These are phyloP conservation scores for Cheilosia scutellata DNA, from an alignment of 2,888 invertebrate species.

Conservation along the genomic window DNA sequence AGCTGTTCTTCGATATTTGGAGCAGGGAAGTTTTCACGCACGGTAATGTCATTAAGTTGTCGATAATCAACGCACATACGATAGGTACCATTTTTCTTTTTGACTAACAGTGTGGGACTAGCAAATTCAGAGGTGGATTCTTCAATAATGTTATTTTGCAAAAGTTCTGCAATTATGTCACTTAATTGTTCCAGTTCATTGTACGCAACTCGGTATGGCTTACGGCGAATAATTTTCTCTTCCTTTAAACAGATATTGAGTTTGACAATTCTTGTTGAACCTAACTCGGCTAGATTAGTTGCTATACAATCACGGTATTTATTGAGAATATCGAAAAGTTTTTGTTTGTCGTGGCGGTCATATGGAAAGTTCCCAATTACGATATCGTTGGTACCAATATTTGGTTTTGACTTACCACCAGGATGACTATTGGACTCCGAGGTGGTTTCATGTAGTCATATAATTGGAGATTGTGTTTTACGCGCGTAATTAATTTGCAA, in stretches of 20 bases:
- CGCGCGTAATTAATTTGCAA: not conserved
- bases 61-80: conserved; percentile 6
- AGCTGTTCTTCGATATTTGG: conserved; percentile 47
- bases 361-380: no score
- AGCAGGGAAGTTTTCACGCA: conserved; percentile 7
- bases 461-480: not conserved
- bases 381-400: no score
- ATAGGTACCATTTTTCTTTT: conserved; percentile 31
- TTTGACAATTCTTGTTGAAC: not conserved
- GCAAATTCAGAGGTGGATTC: not conserved
- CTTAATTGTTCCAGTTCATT: not conserved
- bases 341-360: no score
- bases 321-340: no score
- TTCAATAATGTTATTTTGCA: not conserved
- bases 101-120: not conserved
- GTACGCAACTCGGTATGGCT: conserved; percentile 24
- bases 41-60: not conserved
- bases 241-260: conserved; percentile 28
- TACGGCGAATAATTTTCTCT: conserved; percentile 6
- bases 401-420: no score
- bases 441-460: not conserved
- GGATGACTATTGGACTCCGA: no score
- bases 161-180: not conserved
- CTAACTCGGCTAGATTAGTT: conserved; percentile 4
- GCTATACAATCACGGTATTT: not conserved